phyloP scores from a whole-genome alignment of 92 coral and sea anemone species.

The Plumapathes pennacea region DNA sequence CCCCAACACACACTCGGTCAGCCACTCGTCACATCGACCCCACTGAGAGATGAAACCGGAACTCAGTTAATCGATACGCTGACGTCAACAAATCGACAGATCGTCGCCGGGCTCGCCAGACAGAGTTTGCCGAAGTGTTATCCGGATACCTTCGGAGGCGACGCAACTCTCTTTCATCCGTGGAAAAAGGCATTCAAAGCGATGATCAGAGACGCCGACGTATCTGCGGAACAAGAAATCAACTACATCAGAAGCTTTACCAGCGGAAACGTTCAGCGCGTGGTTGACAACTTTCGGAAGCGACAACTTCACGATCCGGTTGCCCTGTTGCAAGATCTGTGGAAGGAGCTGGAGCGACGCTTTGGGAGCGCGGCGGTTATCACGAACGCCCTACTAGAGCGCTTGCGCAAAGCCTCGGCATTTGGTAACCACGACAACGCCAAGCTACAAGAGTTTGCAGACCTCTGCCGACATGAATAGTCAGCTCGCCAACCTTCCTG shows the following conservation, averaged over 20 bases:
- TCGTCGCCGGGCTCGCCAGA: conserved; percentile 32
- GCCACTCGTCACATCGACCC: conserved; percentile 28
- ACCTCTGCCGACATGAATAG: conserved; percentile 52
- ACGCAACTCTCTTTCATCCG: conserved; percentile 44
- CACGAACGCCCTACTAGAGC: conserved; percentile 31
- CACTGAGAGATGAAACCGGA: conserved; percentile 17
- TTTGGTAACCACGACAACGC: conserved; percentile 27
- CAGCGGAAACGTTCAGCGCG: conserved; percentile 21
- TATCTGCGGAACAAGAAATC: conserved; percentile 39
- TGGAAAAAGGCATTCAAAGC: conserved; percentile 52
- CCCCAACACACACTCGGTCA: too few relatives aligned
- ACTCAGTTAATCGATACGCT: conserved; percentile 31
- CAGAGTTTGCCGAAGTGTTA: conserved; percentile 43
- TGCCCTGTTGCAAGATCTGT: conserved; percentile 27
- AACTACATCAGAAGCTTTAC: conserved; percentile 47
- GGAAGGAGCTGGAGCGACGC: conserved; percentile 47
- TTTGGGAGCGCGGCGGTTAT: conserved; percentile 47
- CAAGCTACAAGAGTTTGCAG: conserved; percentile 41
- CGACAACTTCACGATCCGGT: conserved; percentile 39
- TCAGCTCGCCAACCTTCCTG: conserved; percentile 37
- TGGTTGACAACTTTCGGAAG: conserved; percentile 42
- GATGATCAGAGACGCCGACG: conserved; percentile 40
- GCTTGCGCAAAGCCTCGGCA: conserved; percentile 18
- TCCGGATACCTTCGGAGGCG: conserved; percentile 36
- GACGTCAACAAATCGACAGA: conserved; percentile 26